Evolutionary conservation across 2,888 invertebrate species (phyloP).

Genomic region (Taenaris catops): DNA sequence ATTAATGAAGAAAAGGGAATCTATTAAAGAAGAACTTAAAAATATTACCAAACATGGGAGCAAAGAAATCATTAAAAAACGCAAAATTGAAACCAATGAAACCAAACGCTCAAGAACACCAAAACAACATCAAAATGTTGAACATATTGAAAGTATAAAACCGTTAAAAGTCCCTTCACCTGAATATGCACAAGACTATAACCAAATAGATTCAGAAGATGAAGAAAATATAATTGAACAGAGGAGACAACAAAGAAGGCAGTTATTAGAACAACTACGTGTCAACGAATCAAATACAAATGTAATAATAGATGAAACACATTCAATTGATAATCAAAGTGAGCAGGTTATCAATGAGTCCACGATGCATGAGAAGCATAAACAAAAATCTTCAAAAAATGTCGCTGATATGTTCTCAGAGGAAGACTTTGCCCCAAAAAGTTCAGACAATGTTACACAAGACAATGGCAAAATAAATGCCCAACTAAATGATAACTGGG

Average conservation of each 20-base stretch:
- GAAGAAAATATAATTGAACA: conserved; percentile 95
- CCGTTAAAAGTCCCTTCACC: conserved; percentile 38
- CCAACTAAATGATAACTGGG: conserved; percentile 98
- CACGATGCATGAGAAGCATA: conserved; percentile 32
- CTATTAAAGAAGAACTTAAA: conserved; percentile 51
- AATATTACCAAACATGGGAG: conserved; percentile 38
- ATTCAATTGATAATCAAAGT: conserved; percentile 5
- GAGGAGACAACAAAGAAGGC: conserved; percentile 91
- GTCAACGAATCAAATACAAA: conserved; percentile 22
- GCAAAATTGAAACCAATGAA: conserved; percentile 35
- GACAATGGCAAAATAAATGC: conserved; percentile 83
- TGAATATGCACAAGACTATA: conserved; percentile 81
- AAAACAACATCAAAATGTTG: conserved; percentile 27
- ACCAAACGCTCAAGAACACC: conserved; percentile 23
- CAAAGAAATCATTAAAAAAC: conserved; percentile 25
- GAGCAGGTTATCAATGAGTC: conserved; percentile 29
- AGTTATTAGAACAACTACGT: conserved; percentile 82
- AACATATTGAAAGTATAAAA: conserved; percentile 22
- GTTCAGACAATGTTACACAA: conserved; percentile 36
- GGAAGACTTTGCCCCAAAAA: conserved; percentile 86
- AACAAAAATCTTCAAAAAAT: conserved; percentile 42
- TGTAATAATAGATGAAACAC: conserved; percentile 13
- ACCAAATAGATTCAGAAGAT: conserved; percentile 85
- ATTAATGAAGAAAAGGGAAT: conserved; percentile 52
- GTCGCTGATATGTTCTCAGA: conserved; percentile 95